Evolutionary conservation across 2,888 invertebrate species (phyloP), one percentile per base, ranked within the genome.

Genomic region (Smittia sp.): DNA sequence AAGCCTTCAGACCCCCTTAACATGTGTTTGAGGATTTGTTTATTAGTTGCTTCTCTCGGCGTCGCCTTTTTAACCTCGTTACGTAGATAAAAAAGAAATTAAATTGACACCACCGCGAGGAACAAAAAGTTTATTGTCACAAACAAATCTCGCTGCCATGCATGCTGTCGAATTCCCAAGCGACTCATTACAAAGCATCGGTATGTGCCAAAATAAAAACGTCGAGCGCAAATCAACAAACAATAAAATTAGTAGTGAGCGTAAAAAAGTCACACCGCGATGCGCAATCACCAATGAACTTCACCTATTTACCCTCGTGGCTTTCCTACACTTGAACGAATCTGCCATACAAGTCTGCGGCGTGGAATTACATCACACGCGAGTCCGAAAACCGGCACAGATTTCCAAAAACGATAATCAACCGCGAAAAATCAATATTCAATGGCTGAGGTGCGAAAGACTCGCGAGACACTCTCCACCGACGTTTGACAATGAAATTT

Each of bases 401-500:
- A 69, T 69, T 32, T 69, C 69, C 69, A 69, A 41, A 39, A 67
- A 11, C 18, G 58, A 58, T 22, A 58, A 46, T 46, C 46, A 58
- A 58, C 22, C 58, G 58, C 58, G 22, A 39, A 67, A 69, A 52
- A 69, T 67, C 67, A 69, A 69, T 27, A 69, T 69, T 69, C 69
- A 69, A 69, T 54, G 69, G 54, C 41, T 22, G 20, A 58, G 32
- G 32, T 9, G 32, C 32, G 9, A 32, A 9, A 3, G 18, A 46
- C 52, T 46, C 18, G 20, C 58, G 58, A 58, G 46, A 46, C 11
- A 15, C 46, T 46, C 15, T 46, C 25, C 27, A n/a, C 11, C 6
- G 41, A 69, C 58, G 25, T 25, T 69, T 69, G 69, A 69, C 69
- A 69, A 69, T 69, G 69, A 69, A 69, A 54, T 18, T 1, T 24